Conservation (phyloP, 35 echinoderm and acorn worm species). For the Lytechinus variegatus region DNA sequence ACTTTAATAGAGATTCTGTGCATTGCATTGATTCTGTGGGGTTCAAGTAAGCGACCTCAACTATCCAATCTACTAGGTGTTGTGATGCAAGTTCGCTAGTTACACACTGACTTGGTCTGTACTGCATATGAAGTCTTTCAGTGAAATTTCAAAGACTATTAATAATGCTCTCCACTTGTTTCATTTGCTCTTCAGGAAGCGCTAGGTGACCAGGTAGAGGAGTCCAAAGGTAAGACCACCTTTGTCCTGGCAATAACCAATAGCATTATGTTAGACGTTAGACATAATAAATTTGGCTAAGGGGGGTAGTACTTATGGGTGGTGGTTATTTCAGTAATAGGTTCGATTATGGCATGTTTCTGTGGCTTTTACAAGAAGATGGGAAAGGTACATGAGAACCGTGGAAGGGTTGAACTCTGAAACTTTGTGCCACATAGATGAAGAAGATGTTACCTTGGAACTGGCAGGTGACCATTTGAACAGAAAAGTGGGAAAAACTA, state of each 20-base stretch:
- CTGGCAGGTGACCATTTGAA: neutral
- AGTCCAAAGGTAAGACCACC: slow-evolving; percentile 25
- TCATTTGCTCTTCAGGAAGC: slow-evolving; percentile 29
- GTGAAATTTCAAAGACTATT: too few relatives aligned
- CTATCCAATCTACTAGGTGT: too few relatives aligned
- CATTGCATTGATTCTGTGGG: too few relatives aligned
- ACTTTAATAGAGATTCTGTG: too few relatives aligned
- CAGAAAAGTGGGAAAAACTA: neutral
- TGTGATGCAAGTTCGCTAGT: too few relatives aligned
- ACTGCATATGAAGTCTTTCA: too few relatives aligned
- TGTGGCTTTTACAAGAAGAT: slow-evolving; percentile 39
- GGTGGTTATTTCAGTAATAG: neutral
- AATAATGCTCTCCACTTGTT: neutral
- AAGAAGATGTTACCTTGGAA: neutral
- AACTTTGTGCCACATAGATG: neutral
- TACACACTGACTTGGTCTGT: too few relatives aligned
- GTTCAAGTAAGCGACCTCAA: too few relatives aligned
- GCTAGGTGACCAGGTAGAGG: neutral
- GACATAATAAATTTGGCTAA: neutral
- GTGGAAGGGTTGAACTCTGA: too few relatives aligned
- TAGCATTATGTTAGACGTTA: neutral
- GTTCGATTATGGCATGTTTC: slow-evolving; percentile 30
- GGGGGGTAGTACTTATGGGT: neutral
- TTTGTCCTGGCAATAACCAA: neutral
- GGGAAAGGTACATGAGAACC: neutral